phyloP scores from a whole-genome alignment of 2,113 vertebrate species.

The Eira barbara region DNA sequence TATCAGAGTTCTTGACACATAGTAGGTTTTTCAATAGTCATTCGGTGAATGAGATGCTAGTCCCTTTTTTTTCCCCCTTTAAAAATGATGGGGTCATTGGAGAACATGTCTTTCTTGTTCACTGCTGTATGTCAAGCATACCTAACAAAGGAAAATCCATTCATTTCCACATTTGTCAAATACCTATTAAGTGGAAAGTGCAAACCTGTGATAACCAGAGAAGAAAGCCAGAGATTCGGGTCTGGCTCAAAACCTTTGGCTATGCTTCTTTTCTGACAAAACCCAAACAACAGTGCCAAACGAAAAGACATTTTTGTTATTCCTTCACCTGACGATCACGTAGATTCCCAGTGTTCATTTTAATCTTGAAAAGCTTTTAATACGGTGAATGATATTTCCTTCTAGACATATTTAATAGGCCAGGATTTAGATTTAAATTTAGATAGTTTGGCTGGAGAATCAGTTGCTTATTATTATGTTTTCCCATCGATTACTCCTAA shows the following conservation, averaged over 20 bases:
- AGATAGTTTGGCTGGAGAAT: background rate
- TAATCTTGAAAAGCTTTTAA: slow-evolving; percentile 43
- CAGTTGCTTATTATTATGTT: background rate
- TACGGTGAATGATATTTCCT: slow-evolving; percentile 2
- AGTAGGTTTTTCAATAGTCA: slow-evolving; percentile 19
- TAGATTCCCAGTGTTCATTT: slow-evolving; percentile 33
- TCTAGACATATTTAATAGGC: background rate
- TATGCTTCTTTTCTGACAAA: background rate
- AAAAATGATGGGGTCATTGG: background rate
- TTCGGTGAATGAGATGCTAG: background rate
- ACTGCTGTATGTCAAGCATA: background rate
- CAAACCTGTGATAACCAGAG: background rate
- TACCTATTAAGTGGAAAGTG: background rate
- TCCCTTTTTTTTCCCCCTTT: background rate
- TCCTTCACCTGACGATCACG: background rate
- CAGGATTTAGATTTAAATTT: slow-evolving; percentile 47
- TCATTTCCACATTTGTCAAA: slow-evolving; percentile 1
- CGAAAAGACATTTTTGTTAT: background rate
- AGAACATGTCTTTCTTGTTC: background rate
- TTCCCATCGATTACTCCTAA: slow-evolving; percentile 22
- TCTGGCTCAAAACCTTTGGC: background rate
- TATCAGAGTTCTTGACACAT: background rate
- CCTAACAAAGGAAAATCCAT: background rate
- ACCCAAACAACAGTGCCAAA: slow-evolving; percentile 7
- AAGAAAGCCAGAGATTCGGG: background rate